phyloP scores from a whole-genome alignment of 2,797 vertebrate species.

The Danio jaintianensis region DNA sequence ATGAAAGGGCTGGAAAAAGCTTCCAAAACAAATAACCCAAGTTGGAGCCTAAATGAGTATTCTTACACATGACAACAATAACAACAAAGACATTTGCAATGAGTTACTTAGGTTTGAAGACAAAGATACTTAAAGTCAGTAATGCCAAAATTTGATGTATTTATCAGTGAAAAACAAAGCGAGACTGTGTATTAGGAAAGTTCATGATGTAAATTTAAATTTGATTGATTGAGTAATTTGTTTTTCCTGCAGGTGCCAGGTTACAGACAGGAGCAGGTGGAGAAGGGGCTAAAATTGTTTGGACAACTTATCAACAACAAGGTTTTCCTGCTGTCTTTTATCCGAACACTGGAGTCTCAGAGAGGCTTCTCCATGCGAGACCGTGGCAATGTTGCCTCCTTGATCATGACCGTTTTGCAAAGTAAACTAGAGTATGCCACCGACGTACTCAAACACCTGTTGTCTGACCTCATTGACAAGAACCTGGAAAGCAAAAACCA shows the following conservation, averaged over 20 bases:
- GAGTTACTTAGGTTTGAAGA: neutral
- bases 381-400: constrained; percentile 94
- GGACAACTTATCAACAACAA: constrained; percentile 99
- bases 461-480: constrained; percentile 97
- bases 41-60: neutral
- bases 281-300: constrained; percentile 95
- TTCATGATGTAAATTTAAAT: neutral
- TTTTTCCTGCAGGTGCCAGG: constrained; percentile 87
- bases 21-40: neutral
- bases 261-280: constrained; percentile 94
- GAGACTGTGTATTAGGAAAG: neutral
- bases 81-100: neutral
- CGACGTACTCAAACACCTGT: constrained; percentile 94
- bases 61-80: constrained; percentile 7
- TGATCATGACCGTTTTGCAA: constrained; percentile 97
- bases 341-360: constrained; percentile 95
- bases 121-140: neutral
- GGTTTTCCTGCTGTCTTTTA: constrained; percentile 94
- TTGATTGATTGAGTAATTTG: neutral
- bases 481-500: constrained; percentile 99
- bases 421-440: constrained; percentile 97
- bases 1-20: neutral
- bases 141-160: neutral
- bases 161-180: neutral
- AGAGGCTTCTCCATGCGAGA: constrained; percentile 98